Evolutionary conservation across 37 sponge, comb jelly and placozoan species (phyloP).

Genomic region (Chondrilla cf. caribensis): DNA sequence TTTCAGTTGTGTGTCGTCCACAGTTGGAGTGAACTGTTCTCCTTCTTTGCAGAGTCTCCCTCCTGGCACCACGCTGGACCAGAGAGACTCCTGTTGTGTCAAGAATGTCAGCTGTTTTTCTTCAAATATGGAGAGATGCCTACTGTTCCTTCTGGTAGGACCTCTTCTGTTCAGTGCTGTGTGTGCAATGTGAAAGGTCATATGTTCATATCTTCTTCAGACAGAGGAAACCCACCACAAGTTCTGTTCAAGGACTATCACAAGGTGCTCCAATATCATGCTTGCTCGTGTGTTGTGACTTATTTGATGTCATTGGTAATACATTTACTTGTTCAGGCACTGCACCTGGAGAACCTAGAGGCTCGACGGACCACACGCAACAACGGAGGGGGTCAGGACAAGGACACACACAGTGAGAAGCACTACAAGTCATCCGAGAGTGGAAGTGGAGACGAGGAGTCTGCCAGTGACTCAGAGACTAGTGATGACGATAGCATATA

Average conservation of each 20-base stretch:
- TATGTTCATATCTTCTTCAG: too few species aligned
- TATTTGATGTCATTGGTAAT: too few species aligned
- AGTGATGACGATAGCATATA: not conserved
- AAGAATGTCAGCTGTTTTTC: slow-evolving; percentile 62
- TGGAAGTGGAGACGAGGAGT: slow-evolving; percentile 21
- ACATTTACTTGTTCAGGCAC: not conserved
- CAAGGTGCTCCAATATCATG: too few species aligned
- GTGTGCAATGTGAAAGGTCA: too few species aligned
- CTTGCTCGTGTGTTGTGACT: too few species aligned
- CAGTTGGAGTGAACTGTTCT: not conserved
- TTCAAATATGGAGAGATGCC: slow-evolving; percentile 60
- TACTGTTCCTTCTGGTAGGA: slow-evolving; percentile 32
- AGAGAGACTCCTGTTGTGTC: slow-evolving; percentile 60
- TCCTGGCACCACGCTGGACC: slow-evolving; percentile 82
- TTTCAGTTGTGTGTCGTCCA: not conserved
- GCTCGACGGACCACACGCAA: slow-evolving; percentile 12
- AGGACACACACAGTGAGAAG: slow-evolving; percentile 55
- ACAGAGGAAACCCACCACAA: slow-evolving; percentile 39
- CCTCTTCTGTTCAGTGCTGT: too few species aligned
- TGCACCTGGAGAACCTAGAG: not conserved
- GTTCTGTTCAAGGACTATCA: slow-evolving; percentile 66
- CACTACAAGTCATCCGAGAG: slow-evolving; percentile 24
- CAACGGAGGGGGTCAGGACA: slow-evolving; percentile 1
- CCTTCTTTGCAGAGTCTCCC: slow-evolving; percentile 28
- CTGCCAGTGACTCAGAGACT: slow-evolving; percentile 5